Conservation (phyloP, 2,113 vertebrate genomes). For the Poecile atricapillus region DNA sequence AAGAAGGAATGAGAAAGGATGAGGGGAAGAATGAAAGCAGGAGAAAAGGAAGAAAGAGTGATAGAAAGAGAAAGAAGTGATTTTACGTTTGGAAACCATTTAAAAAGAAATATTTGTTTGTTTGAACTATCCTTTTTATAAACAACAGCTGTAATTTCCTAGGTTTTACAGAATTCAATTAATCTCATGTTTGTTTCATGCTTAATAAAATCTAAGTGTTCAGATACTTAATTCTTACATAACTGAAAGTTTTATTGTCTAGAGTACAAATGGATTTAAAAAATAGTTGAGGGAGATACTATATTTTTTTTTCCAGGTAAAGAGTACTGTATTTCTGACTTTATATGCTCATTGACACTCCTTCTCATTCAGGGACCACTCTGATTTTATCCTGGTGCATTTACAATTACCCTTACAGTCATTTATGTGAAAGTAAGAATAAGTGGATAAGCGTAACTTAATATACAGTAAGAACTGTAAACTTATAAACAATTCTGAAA, state of each 20-base stretch:
- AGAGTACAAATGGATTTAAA: background rate
- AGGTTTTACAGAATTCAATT: background rate
- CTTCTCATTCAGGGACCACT: background rate
- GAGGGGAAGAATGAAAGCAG: too few species aligned
- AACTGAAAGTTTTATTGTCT: background rate
- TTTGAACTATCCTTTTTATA: background rate
- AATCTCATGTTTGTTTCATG: background rate
- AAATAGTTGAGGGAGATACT: background rate
- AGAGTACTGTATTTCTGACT: background rate
- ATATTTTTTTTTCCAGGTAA: background rate
- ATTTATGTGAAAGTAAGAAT: background rate
- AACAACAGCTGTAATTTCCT: conserved; percentile 30
- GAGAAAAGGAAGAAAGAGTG: accelerated
- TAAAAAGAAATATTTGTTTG: conserved; percentile 47
- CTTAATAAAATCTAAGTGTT: background rate
- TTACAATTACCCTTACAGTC: background rate
- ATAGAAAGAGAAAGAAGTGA: background rate
- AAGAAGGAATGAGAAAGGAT: background rate
- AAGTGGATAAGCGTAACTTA: background rate
- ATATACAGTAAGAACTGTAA: background rate
- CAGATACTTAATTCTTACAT: background rate
- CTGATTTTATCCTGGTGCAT: background rate
- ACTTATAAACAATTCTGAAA: background rate
- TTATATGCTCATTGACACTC: background rate
- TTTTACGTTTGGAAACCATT: conserved; percentile 1